phyloP scores from a whole-genome alignment of 2,113 vertebrate genomes.

The Sialia sialis region DNA sequence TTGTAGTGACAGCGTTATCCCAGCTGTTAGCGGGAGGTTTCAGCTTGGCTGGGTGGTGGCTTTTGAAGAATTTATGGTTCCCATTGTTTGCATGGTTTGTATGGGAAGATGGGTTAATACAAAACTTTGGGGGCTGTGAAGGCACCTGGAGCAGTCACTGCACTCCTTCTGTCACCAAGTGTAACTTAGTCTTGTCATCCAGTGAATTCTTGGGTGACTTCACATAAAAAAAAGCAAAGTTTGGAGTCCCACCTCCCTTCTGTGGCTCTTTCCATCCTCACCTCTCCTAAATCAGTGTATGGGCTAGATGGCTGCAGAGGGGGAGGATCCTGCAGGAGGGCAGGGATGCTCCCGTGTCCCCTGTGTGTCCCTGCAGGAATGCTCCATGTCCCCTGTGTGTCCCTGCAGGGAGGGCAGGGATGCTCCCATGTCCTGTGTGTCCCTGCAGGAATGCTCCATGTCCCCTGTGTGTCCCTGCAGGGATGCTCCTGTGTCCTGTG shows the following conservation, averaged over 20 bases:
- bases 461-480: background rate
- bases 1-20: background rate
- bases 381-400: background rate
- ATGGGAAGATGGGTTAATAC: background rate
- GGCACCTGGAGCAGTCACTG: rapidly evolving
- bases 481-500: background rate
- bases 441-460: too few relatives aligned
- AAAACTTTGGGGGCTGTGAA: background rate
- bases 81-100: background rate
- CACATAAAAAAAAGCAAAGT: background rate
- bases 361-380: slow-evolving; percentile 38
- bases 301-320: background rate
- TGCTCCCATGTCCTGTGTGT: background rate
- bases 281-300: rapidly evolving
- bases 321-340: background rate
- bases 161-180: rapidly evolving
- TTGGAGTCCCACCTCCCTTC: background rate
- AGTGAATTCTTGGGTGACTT: rapidly evolving
- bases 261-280: background rate
- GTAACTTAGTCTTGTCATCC: background rate
- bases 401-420: slow-evolving; percentile 39
- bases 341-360: background rate
- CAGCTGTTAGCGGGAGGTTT: background rate
- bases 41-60: background rate
- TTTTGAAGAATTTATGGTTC: background rate